Percentiles rank a stretch among this genome's conserved stretches.
Evolutionary conservation across 2,113 vertebrate species (phyloP).

Genomic region (Lates calcarifer): DNA sequence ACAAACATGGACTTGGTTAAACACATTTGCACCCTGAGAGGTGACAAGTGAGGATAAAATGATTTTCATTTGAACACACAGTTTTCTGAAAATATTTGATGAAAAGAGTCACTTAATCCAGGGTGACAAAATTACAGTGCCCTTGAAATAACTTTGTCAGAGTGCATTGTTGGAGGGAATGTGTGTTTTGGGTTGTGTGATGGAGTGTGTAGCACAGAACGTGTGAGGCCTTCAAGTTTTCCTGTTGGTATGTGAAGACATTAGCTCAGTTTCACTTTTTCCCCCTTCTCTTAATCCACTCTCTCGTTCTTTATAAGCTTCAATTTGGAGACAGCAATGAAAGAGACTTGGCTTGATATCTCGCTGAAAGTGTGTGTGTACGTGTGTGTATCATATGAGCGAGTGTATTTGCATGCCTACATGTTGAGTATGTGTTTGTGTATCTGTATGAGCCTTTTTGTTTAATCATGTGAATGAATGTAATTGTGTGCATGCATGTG

Average conservation of each 20-base stretch:
- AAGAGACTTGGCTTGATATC: slow-evolving; percentile 36
- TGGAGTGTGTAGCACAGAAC: background rate
- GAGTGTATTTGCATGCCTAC: slow-evolving; percentile 16
- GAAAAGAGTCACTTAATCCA: slow-evolving; percentile 47
- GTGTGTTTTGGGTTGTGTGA: slow-evolving; percentile 24
- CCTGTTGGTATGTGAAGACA: slow-evolving; percentile 35
- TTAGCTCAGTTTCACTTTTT: slow-evolving; percentile 57
- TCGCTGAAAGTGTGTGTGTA: background rate
- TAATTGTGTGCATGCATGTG: background rate
- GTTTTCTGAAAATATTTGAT: slow-evolving; percentile 1
- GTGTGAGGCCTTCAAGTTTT: slow-evolving; percentile 30
- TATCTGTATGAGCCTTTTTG: background rate
- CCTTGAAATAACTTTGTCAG: slow-evolving; percentile 43
- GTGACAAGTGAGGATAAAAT: slow-evolving; percentile 66
- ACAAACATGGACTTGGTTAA: slow-evolving; percentile 53
- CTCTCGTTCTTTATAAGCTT: slow-evolving; percentile 25
- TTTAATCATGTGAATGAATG: slow-evolving; percentile 18
- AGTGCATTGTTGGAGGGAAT: background rate
- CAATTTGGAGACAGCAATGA: slow-evolving; percentile 27
- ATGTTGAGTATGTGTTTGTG: background rate
- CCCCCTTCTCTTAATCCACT: slow-evolving; percentile 47
- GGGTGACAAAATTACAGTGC: slow-evolving; percentile 24
- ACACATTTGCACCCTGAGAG: slow-evolving; percentile 65
- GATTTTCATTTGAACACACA: slow-evolving; percentile 39
- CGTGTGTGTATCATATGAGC: slow-evolving; percentile 5